A percentile compares a stretch with the other conserved stretches of the same genome.
Evolutionary conservation across 2,888 invertebrate species (phyloP).

Genomic region (Apeira syringaria): DNA sequence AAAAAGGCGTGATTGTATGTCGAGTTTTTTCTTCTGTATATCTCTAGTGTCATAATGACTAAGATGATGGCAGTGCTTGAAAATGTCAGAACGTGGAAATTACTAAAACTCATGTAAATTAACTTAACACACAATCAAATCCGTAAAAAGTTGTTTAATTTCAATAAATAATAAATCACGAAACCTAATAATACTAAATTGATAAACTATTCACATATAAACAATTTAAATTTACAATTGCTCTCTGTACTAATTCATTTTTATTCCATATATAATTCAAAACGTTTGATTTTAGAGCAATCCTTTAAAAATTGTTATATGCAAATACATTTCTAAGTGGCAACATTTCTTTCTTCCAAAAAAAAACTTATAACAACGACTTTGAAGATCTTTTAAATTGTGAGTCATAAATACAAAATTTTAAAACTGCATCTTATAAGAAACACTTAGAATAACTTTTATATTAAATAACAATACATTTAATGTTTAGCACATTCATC

Average conservation of each 20-base stretch:
- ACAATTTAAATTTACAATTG: constrained; percentile 2
- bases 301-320: not conserved
- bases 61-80: too few species aligned
- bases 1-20: too few species aligned
- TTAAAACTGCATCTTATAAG: not conserved
- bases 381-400: constrained; percentile 8
- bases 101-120: too few species aligned
- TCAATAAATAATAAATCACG: not conserved
- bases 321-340: constrained; percentile 7
- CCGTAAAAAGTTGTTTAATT: not conserved
- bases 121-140: not conserved
- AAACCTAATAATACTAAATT: constrained; percentile 9
- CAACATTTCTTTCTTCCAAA: constrained; percentile 1
- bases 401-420: constrained; percentile 1
- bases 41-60: too few species aligned
- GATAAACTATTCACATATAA: constrained; percentile 9
- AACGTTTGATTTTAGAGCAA: constrained; percentile 13
- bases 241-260: constrained; percentile 10
- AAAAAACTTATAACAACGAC: constrained; percentile 3
- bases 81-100: too few species aligned
- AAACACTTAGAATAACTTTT: too few species aligned
- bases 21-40: too few species aligned
- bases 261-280: constrained; percentile 6
- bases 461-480: too few species aligned
- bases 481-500: too few species aligned